These are phyloP conservation scores for Rhagoletis pomonella DNA, from an alignment of 1,140 invertebrate species.

Conservation along the genomic window DNA sequence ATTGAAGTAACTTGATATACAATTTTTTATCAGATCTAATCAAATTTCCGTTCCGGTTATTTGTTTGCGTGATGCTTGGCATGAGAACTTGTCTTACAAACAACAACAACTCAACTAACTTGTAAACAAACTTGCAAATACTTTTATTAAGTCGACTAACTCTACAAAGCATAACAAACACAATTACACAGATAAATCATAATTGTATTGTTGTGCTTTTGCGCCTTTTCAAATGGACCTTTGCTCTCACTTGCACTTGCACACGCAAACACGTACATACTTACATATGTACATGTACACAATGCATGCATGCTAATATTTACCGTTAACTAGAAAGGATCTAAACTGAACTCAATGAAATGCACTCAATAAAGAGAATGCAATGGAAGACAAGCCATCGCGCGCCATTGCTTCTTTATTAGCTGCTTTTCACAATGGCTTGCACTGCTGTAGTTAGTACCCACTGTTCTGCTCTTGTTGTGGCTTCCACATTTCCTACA, in stretches of 20 bases:
- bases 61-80: constrained; percentile 16
- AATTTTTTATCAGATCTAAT: constrained; percentile 36
- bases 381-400: constrained; percentile 3
- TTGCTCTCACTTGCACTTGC: background rate
- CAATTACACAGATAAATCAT: constrained; percentile 47
- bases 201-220: constrained; percentile 39
- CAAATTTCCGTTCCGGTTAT: constrained; percentile 1
- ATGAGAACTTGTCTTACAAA: background rate
- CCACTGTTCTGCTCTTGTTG: background rate
- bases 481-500: too few species aligned
- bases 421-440: background rate
- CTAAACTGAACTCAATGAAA: background rate
- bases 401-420: background rate
- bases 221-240: constrained; percentile 24
- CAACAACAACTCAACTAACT: background rate
- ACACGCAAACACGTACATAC: background rate
- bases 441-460: background rate
- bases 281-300: background rate
- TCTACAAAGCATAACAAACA: constrained; percentile 28
- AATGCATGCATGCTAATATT: background rate
- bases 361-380: constrained; percentile 5
- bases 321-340: background rate
- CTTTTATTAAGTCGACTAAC: background rate
- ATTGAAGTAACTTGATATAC: background rate
- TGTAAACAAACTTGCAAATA: background rate